Percentiles rank a stretch among this genome's conserved stretches.
Evolutionary conservation across 1,140 invertebrate species (phyloP).

Genomic region (Geopemphigus sp.): DNA sequence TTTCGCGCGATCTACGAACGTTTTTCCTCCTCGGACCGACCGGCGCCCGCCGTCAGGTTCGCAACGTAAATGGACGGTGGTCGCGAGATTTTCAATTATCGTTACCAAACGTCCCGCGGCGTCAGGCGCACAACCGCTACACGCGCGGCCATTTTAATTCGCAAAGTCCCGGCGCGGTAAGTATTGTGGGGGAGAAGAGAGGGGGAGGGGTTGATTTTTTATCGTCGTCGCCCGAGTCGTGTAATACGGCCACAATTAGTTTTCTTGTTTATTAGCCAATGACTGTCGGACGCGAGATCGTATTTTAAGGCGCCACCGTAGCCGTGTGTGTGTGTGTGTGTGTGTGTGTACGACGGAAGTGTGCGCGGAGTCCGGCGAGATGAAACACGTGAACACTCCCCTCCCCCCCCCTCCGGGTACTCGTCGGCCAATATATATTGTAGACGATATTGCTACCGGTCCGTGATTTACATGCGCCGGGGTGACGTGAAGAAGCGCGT

Average conservation of each 20-base stretch:
- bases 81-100: too few relatives aligned
- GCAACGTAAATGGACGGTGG: too few relatives aligned
- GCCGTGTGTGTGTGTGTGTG: too few relatives aligned
- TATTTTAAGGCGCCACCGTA: slow-evolving; percentile 20
- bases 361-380: neutral
- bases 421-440: neutral
- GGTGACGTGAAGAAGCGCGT: neutral
- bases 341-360: neutral
- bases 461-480: neutral
- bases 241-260: neutral
- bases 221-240: neutral
- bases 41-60: too few relatives aligned
- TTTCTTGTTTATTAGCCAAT: slow-evolving; percentile 18
- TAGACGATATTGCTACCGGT: neutral
- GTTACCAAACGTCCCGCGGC: too few relatives aligned
- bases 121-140: neutral
- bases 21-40: neutral
- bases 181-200: too few relatives aligned
- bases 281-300: slow-evolving; percentile 14
- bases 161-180: neutral
- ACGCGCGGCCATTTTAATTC: neutral
- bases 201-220: too few relatives aligned
- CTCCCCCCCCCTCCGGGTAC: too few relatives aligned
- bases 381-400: too few relatives aligned
- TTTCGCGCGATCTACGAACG: neutral